Conservation (phyloP, 2,113 vertebrate species). For the Macroglossus sobrinus region DNA sequence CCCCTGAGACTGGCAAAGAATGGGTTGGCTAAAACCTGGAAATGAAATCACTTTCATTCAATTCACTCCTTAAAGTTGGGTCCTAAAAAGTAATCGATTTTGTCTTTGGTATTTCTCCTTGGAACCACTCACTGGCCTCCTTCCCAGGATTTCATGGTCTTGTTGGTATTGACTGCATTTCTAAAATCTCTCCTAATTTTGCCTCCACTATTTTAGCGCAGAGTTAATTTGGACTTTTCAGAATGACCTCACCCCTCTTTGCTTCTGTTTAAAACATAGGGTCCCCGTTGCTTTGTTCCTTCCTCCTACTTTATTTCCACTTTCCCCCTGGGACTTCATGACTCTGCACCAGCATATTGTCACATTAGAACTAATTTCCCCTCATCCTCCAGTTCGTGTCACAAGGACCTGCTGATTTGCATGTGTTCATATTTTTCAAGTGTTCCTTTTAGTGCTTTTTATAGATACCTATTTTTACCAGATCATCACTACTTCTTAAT, state of each 20-base stretch:
- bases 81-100: conserved; percentile 22
- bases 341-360: neutral
- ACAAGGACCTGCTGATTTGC: neutral
- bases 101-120: conserved; percentile 38
- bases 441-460: conserved; percentile 59
- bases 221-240: conserved; percentile 23
- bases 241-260: neutral
- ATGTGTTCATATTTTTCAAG: conserved; percentile 41
- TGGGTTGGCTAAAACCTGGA: conserved; percentile 32
- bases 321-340: neutral
- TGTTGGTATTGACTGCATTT: neutral
- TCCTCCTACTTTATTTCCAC: neutral
- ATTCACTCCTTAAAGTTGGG: neutral
- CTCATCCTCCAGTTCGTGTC: neutral
- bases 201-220: neutral
- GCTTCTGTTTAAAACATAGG: neutral
- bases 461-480: conserved; percentile 71
- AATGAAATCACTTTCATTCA: conserved; percentile 32
- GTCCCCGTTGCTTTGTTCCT: neutral
- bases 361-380: neutral
- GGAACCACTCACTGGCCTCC: neutral
- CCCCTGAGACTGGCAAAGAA: conserved; percentile 44
- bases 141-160: neutral
- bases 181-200: neutral
- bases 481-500: conserved; percentile 64